These are phyloP conservation scores for Megalonaias nervosa DNA, from an alignment of 1,140 invertebrate species.

Conservation along the genomic window DNA sequence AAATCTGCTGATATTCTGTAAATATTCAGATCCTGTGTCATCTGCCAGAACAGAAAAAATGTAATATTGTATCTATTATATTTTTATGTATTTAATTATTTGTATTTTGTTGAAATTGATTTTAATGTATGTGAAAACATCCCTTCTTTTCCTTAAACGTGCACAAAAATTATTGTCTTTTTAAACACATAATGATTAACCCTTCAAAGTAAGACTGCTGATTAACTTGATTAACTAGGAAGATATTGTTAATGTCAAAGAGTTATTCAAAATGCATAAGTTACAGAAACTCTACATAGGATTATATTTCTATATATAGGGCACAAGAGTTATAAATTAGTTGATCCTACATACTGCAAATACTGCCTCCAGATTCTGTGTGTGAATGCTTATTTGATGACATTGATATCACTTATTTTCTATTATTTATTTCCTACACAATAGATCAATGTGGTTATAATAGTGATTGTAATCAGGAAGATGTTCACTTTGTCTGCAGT, in stretches of 20 bases:
- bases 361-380: no score
- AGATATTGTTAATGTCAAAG: no score
- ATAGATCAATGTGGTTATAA: slow-evolving; percentile 50
- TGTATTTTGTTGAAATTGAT: neutral
- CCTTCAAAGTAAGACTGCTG: no score
- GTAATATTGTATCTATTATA: neutral
- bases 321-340: neutral
- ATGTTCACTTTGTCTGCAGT: slow-evolving; percentile 10
- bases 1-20: neutral
- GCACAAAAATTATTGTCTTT: neutral
- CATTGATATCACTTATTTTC: neutral
- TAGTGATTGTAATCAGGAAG: slow-evolving; percentile 37
- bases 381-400: neutral
- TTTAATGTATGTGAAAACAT: neutral
- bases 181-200: no score
- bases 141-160: neutral
- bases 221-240: no score
- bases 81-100: neutral
- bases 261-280: neutral
- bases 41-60: neutral
- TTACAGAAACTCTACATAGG: neutral
- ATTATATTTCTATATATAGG: neutral
- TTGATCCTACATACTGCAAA: neutral
- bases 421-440: slow-evolving; percentile 12
- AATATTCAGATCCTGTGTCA: neutral